Conservation (phyloP, 2,797 vertebrate species). For the Sorex maritimensis region DNA sequence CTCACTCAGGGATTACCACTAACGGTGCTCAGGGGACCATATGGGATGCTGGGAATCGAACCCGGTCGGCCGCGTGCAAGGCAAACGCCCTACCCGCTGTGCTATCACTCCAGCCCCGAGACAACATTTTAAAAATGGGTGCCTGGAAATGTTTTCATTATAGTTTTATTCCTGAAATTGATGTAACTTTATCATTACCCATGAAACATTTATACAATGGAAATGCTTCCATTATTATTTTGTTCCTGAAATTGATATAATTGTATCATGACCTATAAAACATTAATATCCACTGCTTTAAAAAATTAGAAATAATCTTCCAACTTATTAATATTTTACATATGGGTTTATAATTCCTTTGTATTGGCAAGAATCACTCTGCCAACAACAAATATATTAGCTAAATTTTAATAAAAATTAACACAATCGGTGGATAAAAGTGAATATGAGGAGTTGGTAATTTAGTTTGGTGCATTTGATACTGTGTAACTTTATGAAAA, state of each 20-base stretch:
- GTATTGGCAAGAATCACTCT: constrained; percentile 18
- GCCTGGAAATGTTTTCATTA: not conserved
- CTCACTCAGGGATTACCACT: too few species aligned
- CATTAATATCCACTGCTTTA: not conserved
- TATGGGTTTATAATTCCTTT: not conserved
- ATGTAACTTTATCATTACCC: too few species aligned
- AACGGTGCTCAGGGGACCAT: too few species aligned
- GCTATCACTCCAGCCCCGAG: not conserved
- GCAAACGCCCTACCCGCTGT: too few species aligned
- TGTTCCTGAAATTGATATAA: too few species aligned
- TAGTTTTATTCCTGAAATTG: too few species aligned
- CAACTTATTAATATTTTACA: constrained; percentile 7
- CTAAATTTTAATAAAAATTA: constrained; percentile 41
- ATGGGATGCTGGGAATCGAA: too few species aligned
- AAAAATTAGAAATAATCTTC: constrained; percentile 15
- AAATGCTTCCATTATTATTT: too few species aligned
- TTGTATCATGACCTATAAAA: too few species aligned
- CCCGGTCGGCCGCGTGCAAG: too few species aligned
- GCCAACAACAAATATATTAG: constrained; percentile 18
- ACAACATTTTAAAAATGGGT: constrained; percentile 11
- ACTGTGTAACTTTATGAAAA: constrained; percentile 34
- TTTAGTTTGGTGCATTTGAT: constrained; percentile 25
- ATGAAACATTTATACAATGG: not conserved
- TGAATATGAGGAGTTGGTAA: constrained; percentile 40
- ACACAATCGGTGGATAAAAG: not conserved